Percentiles rank a stretch among this genome's conserved stretches.
Conservation (phyloP, 2,797 vertebrate genomes). For the Oceanodroma leucorhoa region DNA sequence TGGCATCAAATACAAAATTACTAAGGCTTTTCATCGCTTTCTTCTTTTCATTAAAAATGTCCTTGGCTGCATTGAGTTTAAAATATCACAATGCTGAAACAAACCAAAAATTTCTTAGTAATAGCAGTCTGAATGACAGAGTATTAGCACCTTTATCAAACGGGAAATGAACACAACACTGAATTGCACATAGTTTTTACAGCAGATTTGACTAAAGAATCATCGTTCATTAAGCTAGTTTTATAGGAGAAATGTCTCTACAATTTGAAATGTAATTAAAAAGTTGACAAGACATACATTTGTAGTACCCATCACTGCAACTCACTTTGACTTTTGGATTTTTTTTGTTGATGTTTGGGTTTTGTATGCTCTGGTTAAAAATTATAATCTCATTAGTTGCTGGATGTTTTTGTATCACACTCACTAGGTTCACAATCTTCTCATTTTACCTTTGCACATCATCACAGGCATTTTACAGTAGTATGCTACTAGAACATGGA, state of each 20-base stretch:
- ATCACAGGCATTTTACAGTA: neutral
- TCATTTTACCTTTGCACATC: neutral
- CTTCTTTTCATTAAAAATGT: constrained; percentile 35
- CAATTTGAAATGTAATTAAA: neutral
- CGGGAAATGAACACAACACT: neutral
- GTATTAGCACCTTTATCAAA: constrained; percentile 38
- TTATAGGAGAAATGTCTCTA: neutral
- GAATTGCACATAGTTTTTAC: neutral
- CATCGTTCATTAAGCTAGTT: neutral
- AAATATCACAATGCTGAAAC: constrained; percentile 17
- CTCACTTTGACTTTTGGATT: neutral
- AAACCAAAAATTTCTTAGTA: constrained; percentile 25
- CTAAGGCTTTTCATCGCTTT: neutral
- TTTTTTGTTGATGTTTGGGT: neutral
- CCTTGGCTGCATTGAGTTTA: constrained; percentile 12
- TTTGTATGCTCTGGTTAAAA: neutral
- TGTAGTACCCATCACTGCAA: neutral
- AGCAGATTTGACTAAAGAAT: constrained; percentile 28
- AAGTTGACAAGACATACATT: neutral
- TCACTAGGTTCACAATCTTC: neutral
- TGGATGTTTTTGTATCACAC: neutral
- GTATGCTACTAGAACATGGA: neutral
- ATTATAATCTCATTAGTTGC: neutral
- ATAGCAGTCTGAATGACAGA: constrained; percentile 16
- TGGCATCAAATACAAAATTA: constrained; percentile 26